phyloP scores from a whole-genome alignment of 2,113 vertebrate genomes.

The Hypomesus transpacificus region DNA sequence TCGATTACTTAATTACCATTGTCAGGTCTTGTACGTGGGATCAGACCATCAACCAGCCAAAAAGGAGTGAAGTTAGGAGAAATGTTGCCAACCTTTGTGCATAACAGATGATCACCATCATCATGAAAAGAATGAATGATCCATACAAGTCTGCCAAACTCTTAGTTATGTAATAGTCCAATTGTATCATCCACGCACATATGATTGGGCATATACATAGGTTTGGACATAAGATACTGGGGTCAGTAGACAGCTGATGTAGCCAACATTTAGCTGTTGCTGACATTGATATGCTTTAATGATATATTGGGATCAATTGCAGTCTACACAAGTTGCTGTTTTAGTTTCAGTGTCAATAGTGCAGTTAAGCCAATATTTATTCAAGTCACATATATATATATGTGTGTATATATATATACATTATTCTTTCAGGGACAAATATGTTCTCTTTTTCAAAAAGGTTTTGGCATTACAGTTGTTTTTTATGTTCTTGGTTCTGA shows the following conservation, averaged over 20 bases:
- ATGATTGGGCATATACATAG: too few species aligned
- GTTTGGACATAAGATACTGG: too few species aligned
- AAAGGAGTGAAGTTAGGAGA: not conserved
- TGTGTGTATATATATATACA: slow-evolving; percentile 32
- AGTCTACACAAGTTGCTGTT: slow-evolving; percentile 12
- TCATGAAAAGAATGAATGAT: not conserved
- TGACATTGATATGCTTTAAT: not conserved
- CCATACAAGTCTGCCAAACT: not conserved
- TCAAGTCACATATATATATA: slow-evolving; percentile 36
- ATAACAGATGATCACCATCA: not conserved
- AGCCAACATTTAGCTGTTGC: too few species aligned
- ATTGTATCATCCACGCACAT: too few species aligned
- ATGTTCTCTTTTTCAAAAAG: slow-evolving; percentile 39
- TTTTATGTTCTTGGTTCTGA: slow-evolving; percentile 15
- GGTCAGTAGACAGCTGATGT: too few species aligned
- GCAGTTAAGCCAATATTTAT: slow-evolving; percentile 28
- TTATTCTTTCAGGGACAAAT: slow-evolving; percentile 43
- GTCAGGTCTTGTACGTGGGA: not conserved
- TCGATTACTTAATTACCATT: not conserved
- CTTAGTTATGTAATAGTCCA: too few species aligned
- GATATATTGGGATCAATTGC: not conserved
- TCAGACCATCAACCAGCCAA: not conserved
- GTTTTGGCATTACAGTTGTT: slow-evolving; percentile 20
- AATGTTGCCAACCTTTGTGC: not conserved
- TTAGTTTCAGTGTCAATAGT: slow-evolving; percentile 38